Evolutionary conservation across 2,797 vertebrate species (phyloP), one percentile per base, ranked within the genome.

Genomic region (Pseudopleuronectes americanus): DNA sequence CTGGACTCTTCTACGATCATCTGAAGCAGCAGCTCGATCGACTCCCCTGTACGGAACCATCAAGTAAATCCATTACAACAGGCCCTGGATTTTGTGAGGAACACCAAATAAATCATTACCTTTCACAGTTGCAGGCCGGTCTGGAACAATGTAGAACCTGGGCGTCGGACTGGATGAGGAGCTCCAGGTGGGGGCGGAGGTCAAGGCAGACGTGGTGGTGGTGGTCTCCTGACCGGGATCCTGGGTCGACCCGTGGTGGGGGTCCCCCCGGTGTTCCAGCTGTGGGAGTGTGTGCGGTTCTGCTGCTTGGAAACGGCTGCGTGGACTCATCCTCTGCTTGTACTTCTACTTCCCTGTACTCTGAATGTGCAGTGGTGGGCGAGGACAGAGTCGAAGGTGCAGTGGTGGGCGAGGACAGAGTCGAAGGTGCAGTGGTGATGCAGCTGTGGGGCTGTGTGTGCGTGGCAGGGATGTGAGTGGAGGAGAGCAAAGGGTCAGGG

Each of bases 21-120:
- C 85, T 94, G 94, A 73, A 95, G 80, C 72, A 95, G 90, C 74
- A 95, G 76, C 84, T 94, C 84, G 41, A 95, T 66, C 0, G 77
- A 90, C 71, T 93, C 86, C 58, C 84, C 95, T 95, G 69, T 10
- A 83, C 45, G 71, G n/a, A 80, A 73, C 2, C 51, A 72, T 53
- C 14, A 76, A 45, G 77, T 41, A 19, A 16, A 8, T 24, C 1
- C 1, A 48, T 67, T 17, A 61, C 24, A 68, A 54, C 22, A 65
- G 23, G 6, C 2, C 2, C 3, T 9, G 22, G 17, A 1, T 51
- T 52, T 14, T 36, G 14, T n/a, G 0, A 64, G 14, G 47, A 7
- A 4, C 0, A 64, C 26, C 26, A 58, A 14, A 14, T 23, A 55
- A 61, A 64, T 33, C 74, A 8, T 22, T 8, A 95, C 95, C 93